Conservation (phyloP, 1,140 invertebrate species). For the Polypedilum vanderplanki region DNA sequence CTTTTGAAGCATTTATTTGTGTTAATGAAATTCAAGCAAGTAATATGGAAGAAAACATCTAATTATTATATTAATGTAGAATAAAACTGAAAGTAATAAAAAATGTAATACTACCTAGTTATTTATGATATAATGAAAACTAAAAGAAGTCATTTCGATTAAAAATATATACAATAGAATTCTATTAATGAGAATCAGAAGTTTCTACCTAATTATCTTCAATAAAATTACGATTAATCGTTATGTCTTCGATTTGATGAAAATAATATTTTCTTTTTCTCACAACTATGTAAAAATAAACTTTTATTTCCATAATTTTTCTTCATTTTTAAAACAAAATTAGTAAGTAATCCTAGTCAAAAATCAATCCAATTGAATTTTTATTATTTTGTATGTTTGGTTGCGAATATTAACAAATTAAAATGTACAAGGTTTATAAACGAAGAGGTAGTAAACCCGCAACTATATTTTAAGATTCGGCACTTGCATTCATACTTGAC, state of each 20-base stretch:
- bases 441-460: background rate
- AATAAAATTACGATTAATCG: too few species aligned
- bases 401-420: too few species aligned
- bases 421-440: background rate
- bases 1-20: background rate
- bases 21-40: background rate
- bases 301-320: background rate
- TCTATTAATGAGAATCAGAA: too few species aligned
- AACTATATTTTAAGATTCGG: background rate
- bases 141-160: background rate
- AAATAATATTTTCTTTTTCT: slow-evolving; percentile 7
- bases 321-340: background rate
- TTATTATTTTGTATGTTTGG: background rate
- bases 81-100: too few species aligned
- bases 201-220: too few species aligned
- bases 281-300: slow-evolving; percentile 19
- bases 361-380: background rate
- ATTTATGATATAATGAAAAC: too few species aligned
- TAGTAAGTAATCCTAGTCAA: background rate
- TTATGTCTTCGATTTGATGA: too few species aligned
- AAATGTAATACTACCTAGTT: too few species aligned
- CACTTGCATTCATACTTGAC: too few species aligned
- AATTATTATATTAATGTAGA: background rate
- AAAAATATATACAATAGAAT: too few species aligned
- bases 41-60: slow-evolving; percentile 6